A percentile compares a stretch with the other conserved stretches of the same genome.
Evolutionary conservation across 2,113 vertebrate species (phyloP).

Genomic region (Actinemys pallida): DNA sequence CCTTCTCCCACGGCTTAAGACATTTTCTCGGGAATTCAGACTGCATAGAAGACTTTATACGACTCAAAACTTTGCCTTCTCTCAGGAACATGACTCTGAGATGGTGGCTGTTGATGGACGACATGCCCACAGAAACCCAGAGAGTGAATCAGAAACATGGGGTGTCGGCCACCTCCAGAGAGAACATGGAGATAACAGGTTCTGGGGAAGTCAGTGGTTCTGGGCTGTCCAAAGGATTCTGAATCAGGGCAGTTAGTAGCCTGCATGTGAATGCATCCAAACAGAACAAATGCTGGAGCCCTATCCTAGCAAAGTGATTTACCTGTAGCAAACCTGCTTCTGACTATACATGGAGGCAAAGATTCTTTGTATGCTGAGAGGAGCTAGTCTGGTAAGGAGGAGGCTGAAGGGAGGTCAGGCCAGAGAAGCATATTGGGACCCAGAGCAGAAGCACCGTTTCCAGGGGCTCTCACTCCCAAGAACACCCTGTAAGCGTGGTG

Average conservation of each 20-base stretch:
- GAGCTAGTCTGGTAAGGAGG: neutral
- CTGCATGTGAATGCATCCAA: neutral
- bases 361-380: neutral
- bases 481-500: neutral
- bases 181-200: neutral
- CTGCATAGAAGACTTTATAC: neutral
- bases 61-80: neutral
- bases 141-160: neutral
- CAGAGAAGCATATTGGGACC: neutral
- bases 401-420: neutral
- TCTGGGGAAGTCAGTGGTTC: neutral
- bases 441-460: neutral
- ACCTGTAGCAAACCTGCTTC: neutral
- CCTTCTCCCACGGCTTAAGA: neutral
- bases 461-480: neutral
- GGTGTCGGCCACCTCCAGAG: too few species aligned
- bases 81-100: neutral
- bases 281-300: neutral
- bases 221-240: neutral
- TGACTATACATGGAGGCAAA: neutral
- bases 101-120: neutral
- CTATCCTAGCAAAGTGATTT: neutral
- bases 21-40: neutral
- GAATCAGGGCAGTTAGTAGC: neutral
- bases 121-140: neutral